Evolutionary conservation across 2,888 invertebrate genomes (phyloP), one percentile per base, ranked within the genome.

Genomic region (Alentia gelatinosa): DNA sequence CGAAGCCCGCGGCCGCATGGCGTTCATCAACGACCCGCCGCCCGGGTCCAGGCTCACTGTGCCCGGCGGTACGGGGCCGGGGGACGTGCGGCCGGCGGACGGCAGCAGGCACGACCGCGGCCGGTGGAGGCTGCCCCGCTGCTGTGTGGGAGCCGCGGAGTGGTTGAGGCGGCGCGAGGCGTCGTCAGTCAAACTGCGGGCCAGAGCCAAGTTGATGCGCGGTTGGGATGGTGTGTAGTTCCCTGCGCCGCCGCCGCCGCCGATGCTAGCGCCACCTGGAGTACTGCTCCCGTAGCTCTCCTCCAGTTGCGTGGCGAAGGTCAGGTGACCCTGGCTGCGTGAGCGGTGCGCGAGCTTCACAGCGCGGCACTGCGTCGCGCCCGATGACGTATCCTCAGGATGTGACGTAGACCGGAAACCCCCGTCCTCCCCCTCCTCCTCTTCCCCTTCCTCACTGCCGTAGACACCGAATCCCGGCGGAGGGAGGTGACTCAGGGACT

Each of bases 381-480:
- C 47, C 23, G n/a, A 19, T 39, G 30, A 40, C 12, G 12, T 30
- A 1, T 30, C 9, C n/a, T 79, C 40, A 23, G 83, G 79, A n/a
- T n/a, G n/a, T n/a, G n/a, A n/a, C n/a, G n/a, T n/a, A n/a, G n/a
- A n/a, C 26, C 26, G 26, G 30, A 42, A 90, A 23, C 5, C 7
- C 35, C 56, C 56, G n/a, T 37, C 26, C 19, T 84, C 86, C n/a
- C n/a, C 26, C n/a, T 42, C 83, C 23, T 47, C 63, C 35, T 90
- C 90, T 26, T 90, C 89, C 33, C 35, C 63, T 26, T 63, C 63
- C 35, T 89, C 90, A 12, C 50, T 86, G 30, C 90, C 90, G 50
- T 56, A 90, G 1, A 90, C 68, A 15, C 90, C 90, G n/a, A 37
- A 84, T 26, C 83, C 86, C n/a, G n/a, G 35, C 0, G n/a, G 26